Evolutionary conservation across 2,113 vertebrate genomes (phyloP).

Genomic region (Octodon degus): DNA sequence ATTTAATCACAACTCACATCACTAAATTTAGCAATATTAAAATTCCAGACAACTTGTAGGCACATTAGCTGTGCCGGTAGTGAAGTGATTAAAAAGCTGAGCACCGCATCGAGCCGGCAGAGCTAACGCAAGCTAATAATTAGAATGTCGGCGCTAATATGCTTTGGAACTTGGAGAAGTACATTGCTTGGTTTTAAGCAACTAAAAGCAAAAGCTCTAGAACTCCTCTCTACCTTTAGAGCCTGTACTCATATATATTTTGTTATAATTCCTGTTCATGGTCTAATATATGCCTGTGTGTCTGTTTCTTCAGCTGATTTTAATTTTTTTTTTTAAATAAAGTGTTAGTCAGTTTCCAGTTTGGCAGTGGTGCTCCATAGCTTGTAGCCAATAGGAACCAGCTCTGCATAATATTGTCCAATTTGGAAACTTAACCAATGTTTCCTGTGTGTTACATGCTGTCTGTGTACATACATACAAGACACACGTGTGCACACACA

Average conservation of each 20-base stretch:
- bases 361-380: slow-evolving; percentile 83
- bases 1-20: slow-evolving; percentile 82
- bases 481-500: not conserved
- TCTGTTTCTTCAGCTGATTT: slow-evolving; percentile 83
- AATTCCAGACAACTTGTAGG: slow-evolving; percentile 81
- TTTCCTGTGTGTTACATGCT: slow-evolving; percentile 80
- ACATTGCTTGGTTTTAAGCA: slow-evolving; percentile 64
- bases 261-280: slow-evolving; percentile 69
- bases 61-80: slow-evolving; percentile 76
- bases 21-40: slow-evolving; percentile 81
- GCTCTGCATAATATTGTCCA: slow-evolving; percentile 82
- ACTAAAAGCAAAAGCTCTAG: slow-evolving; percentile 34
- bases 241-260: slow-evolving; percentile 37
- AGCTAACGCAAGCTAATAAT: slow-evolving; percentile 81
- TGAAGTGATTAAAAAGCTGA: slow-evolving; percentile 83
- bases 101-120: slow-evolving; percentile 66
- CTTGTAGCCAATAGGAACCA: slow-evolving; percentile 86
- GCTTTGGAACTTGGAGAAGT: slow-evolving; percentile 69
- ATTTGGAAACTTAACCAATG: slow-evolving; percentile 84
- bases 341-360: slow-evolving; percentile 84
- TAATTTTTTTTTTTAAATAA: slow-evolving; percentile 76
- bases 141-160: slow-evolving; percentile 71
- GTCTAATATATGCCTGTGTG: slow-evolving; percentile 81
- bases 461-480: slow-evolving; percentile 48
- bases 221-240: slow-evolving; percentile 51